Evolutionary conservation across 2,888 invertebrate species (phyloP).

Genomic region (Lacanobia oleracea): DNA sequence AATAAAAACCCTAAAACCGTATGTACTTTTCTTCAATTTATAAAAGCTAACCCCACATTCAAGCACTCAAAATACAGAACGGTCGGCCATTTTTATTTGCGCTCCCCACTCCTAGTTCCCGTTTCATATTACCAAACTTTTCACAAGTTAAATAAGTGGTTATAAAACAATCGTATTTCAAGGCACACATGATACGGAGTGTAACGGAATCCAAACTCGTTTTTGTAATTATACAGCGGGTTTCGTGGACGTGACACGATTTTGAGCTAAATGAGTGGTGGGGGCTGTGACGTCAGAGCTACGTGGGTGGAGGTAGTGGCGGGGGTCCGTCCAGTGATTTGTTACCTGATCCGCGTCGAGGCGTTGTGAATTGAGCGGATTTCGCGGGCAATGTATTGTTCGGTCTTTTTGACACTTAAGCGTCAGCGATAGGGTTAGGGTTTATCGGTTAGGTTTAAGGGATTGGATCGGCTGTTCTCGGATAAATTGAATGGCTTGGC

Average conservation of each 20-base stretch:
- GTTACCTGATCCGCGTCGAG: conserved; percentile 68
- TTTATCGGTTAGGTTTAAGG: conserved; percentile 64
- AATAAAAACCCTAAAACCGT: neutral
- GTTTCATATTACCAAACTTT: conserved; percentile 39
- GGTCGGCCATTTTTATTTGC: conserved; percentile 28
- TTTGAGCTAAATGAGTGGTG: conserved; percentile 71
- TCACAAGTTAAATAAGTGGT: conserved; percentile 44
- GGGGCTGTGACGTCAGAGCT: conserved; percentile 32
- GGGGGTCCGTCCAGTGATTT: conserved; percentile 67
- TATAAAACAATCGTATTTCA: conserved; percentile 59
- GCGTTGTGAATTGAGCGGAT: conserved; percentile 71
- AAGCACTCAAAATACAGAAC: conserved; percentile 27
- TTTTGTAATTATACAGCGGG: conserved; percentile 76
- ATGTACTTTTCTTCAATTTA: conserved; percentile 24
- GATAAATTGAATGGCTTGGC: conserved; percentile 63
- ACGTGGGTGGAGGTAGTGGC: conserved; percentile 18
- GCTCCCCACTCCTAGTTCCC: conserved; percentile 17
- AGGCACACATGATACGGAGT: conserved; percentile 60
- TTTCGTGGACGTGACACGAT: conserved; percentile 73
- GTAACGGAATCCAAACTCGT: conserved; percentile 70
- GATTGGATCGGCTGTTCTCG: conserved; percentile 58
- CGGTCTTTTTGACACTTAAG: conserved; percentile 71
- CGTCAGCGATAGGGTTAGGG: conserved; percentile 63
- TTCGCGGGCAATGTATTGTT: conserved; percentile 65
- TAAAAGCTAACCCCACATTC: conserved; percentile 3